These are phyloP conservation scores for Oceanites oceanicus DNA, from an alignment of 2,113 vertebrate species.

Conservation along the genomic window DNA sequence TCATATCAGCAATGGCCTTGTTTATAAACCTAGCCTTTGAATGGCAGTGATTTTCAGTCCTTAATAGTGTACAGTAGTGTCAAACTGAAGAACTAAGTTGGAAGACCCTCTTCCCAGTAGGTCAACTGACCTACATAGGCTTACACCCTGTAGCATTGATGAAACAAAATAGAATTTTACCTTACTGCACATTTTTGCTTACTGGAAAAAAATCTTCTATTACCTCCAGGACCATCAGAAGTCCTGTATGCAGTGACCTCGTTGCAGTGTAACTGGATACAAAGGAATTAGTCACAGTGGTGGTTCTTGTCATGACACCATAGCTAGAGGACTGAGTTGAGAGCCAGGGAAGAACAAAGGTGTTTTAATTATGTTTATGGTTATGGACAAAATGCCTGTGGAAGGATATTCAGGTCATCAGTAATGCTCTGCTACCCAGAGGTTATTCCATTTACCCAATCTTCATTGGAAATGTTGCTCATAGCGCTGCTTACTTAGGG, in stretches of 20 bases:
- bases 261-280: neutral
- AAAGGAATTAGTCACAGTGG: neutral
- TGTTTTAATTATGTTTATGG: neutral
- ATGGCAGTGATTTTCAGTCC: neutral
- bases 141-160: neutral
- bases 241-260: neutral
- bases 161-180: neutral
- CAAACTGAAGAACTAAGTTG: neutral
- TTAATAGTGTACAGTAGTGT: neutral
- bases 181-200: neutral
- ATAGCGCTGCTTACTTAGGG: neutral
- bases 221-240: neutral
- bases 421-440: neutral
- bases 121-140: neutral
- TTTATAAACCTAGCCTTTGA: neutral
- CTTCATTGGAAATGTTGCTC: neutral
- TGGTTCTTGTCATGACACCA: neutral
- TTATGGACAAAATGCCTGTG: neutral
- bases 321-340: neutral
- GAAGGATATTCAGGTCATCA: neutral
- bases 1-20: neutral
- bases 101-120: neutral
- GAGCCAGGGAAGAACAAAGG: neutral
- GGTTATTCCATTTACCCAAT: neutral
- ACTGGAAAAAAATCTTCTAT: neutral